These are phyloP conservation scores for Nebria brevicollis DNA, from an alignment of 2,888 invertebrate species.

Conservation along the genomic window DNA sequence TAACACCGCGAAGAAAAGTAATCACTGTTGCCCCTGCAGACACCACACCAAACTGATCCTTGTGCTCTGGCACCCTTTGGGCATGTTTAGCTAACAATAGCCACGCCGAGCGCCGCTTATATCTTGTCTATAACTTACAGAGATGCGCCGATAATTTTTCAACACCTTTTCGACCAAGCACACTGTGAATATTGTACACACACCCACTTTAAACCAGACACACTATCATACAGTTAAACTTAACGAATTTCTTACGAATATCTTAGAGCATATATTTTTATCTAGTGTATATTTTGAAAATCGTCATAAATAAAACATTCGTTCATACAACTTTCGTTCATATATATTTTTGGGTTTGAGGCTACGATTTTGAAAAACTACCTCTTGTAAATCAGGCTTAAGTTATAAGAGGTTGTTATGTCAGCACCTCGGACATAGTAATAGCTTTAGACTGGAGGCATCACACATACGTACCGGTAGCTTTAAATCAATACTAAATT, in stretches of 20 bases:
- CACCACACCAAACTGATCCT: neutral
- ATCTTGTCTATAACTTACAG: constrained; percentile 6
- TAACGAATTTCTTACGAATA: too few species aligned
- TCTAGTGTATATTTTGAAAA: too few species aligned
- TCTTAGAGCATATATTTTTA: too few species aligned
- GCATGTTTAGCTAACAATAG: neutral
- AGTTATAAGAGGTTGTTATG: neutral
- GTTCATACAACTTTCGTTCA: too few species aligned
- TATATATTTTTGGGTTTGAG: too few species aligned
- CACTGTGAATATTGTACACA: constrained; percentile 11
- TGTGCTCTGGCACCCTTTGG: neutral
- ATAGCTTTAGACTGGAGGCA: constrained; percentile 5
- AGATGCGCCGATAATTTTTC: constrained; percentile 36
- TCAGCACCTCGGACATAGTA: constrained; percentile 2
- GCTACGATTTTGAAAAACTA: too few species aligned
- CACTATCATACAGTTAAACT: neutral
- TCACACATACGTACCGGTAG: constrained; percentile 32
- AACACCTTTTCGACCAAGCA: constrained; percentile 34
- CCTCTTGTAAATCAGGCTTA: too few species aligned
- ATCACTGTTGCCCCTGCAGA: constrained; percentile 12
- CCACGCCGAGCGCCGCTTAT: neutral
- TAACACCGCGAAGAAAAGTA: constrained; percentile 26
- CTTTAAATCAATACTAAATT: constrained; percentile 45
- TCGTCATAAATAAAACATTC: too few species aligned
- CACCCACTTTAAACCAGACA: neutral